Base-by-base conservation (phyloP, 1,140 invertebrate species). In the Solenopsis fugax region DNA sequence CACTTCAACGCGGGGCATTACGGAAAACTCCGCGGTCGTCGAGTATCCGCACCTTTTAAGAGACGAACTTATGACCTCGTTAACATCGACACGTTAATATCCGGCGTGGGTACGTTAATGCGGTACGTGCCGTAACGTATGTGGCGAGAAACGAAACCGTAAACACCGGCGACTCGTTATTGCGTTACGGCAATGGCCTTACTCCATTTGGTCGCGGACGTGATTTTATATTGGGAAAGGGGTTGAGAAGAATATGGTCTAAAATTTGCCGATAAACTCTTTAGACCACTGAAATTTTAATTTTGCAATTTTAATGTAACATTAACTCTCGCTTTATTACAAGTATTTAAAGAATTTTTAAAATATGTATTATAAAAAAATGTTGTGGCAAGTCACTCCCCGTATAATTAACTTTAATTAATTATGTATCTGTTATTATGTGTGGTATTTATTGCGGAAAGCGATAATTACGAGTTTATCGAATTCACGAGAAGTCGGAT, bases 1-100 rank as follows among this genome's bases (percentile, higher is more conserved):
- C 50, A 84, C 41, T 81, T 69, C 87, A 60, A 58, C 77, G 58
- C 34, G 9, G 64, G 41, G 18, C 10, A 24, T 52, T 45, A 54
- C 24, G 34, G 56, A 69, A 75, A 72, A 73, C 69, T 37, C 45
- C 41, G 37, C 52, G 80, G 45, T 52, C 29, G 82, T 75, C 62
- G 88, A 80, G n/a, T 67, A 54, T 75, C 69, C 75, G 48, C 82
- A 80, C 41, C 75, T 84, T 84, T 84, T 64, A 73, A 56, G 86
- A 80, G 64, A 72, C 75, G 69, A 86, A 88, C 80, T 90, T 87
- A 88, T 65, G 86, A 76, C 72, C 80, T 88, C 71, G 77, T 92
- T 87, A 85, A 88, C 75, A 87, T 85, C 85, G 52, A 62, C n/a
- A 29, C 41, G 67, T 73, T 82, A 82, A 82, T 82, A 73, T 71